Base-by-base conservation (phyloP, 2,888 invertebrate species). In the Leistus spinibarbis region DNA sequence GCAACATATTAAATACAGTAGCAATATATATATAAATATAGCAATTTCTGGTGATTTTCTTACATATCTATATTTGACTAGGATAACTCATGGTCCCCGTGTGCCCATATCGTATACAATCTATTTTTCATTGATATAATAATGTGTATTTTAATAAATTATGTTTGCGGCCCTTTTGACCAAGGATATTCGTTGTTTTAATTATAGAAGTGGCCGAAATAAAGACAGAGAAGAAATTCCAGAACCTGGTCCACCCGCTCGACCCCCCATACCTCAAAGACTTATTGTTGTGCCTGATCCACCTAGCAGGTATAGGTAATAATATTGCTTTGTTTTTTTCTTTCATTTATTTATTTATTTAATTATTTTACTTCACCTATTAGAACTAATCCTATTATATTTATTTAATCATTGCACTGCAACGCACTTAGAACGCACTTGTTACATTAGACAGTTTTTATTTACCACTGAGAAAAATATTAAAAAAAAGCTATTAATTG, bases 221-320 rank as follows among this genome's bases (percentile, higher is more conserved):
- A 85, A 85, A 77, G 90, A 89, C 78, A 85, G 88, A 4, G 90
- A 90, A 80, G 90, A 90, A 82, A 90, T 90, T 81, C 89, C 92
- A 84, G 96, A 96, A 84, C 95, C 95, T 24, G 95, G 94, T 78
- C 95, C 95, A 79, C 95, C 95, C 63, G 92, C 95, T 77, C 88
- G 96, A 84, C 96, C 96, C 77, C 93, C 95, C 79, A 91, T 96
- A 86, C 96, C 96, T 82, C 95, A 95, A 87, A 92, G 96, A 88
- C 90, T 96, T 84, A 96, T 96, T 83, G 94, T 95, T 84, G 95
- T 95, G 84, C 95, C 95, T 82, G 96, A 96, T 86, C 95, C 95
- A 80, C 94, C 90, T 80, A 88, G 90, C 86, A 88, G 90, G 89
- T 90, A 88, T 84, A 87, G 87, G 87, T 88, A 83, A 74, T 69